Evolutionary conservation across 2,797 vertebrate genomes (phyloP), one percentile per base, ranked within the genome.

Genomic region (Chromobotia macracanthus): DNA sequence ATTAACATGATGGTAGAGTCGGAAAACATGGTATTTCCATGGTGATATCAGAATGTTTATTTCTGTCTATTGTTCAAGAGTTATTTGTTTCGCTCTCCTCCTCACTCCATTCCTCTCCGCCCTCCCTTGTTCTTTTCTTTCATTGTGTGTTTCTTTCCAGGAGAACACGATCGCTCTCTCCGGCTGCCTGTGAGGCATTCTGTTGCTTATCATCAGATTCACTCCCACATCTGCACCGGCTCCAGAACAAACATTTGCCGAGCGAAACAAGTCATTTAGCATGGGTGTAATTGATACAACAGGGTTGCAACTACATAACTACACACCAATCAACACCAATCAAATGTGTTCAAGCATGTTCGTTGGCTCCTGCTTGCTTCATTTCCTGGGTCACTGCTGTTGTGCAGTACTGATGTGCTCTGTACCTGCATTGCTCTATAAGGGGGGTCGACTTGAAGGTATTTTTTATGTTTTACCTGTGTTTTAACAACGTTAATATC

Each of bases 1-100:
- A 63, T 63, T 10, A n/a, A n/a, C 31, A 64, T 19, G 2, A 38
- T 5, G 23, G 9, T 56, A 12, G 15, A 31, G 9, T 38, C 25
- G 13, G n/a, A 35, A 31, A 35, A 9, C 7, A n/a, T n/a, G 28
- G 16, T 19, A 38, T 64, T 19, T 18, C 31, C 12, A 38, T 64
- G 18, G 61, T 38, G 15, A 64, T 64, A 64, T 18, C 21, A 10
- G 12, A 23, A 23, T 56, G 21, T 13, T 56, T 79, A 72, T 69
- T 71, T 94, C 94, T 93, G 93, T 93, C 93, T 92, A 93, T 94
- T 94, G 93, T 93, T 92, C 89, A 86, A 90, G 90, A 89, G 81
- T 86, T 91, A 92, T 94, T 92, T 91, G 72, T 50, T 77, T 61
- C 63, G 35, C 58, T 69, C 60, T 53, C 19, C 46, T 55, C 50